Percentiles rank a stretch among this genome's conserved stretches.
Conservation (phyloP, 2,888 invertebrate genomes). For the Protonemura montana region DNA sequence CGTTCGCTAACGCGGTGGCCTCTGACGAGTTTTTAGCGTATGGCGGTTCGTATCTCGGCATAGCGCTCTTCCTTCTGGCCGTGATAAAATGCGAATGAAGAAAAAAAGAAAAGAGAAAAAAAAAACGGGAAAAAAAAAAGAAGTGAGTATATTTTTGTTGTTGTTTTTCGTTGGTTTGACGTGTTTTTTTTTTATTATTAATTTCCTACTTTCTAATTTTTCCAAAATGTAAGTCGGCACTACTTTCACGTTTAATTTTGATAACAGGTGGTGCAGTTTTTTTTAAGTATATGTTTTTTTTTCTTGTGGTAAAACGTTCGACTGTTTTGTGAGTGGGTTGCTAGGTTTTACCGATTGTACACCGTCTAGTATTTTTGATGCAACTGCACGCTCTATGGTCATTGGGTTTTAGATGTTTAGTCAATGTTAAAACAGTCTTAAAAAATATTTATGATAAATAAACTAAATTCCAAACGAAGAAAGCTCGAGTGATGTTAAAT, state of each 20-base stretch:
- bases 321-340: too few species aligned
- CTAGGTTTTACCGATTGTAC: too few species aligned
- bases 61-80: slow-evolving; percentile 75
- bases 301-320: not conserved
- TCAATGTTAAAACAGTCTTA: too few species aligned
- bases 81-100: slow-evolving; percentile 44
- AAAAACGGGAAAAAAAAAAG: slow-evolving; percentile 27
- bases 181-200: not conserved
- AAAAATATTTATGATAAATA: too few species aligned
- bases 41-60: slow-evolving; percentile 88
- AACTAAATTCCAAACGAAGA: too few species aligned
- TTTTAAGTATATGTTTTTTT: not conserved
- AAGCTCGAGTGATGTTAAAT: too few species aligned
- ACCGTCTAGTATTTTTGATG: too few species aligned
- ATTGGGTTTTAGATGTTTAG: too few species aligned
- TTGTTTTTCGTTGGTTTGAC: not conserved
- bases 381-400: too few species aligned
- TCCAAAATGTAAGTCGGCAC: not conserved
- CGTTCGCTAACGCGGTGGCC: slow-evolving; percentile 68
- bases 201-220: not conserved
- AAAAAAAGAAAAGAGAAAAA: slow-evolving; percentile 49
- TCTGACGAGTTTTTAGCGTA: slow-evolving; percentile 84
- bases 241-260: not conserved
- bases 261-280: not conserved
- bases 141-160: not conserved